Conservation (phyloP, 2,113 vertebrate genomes). For the Dromas ardeola region DNA sequence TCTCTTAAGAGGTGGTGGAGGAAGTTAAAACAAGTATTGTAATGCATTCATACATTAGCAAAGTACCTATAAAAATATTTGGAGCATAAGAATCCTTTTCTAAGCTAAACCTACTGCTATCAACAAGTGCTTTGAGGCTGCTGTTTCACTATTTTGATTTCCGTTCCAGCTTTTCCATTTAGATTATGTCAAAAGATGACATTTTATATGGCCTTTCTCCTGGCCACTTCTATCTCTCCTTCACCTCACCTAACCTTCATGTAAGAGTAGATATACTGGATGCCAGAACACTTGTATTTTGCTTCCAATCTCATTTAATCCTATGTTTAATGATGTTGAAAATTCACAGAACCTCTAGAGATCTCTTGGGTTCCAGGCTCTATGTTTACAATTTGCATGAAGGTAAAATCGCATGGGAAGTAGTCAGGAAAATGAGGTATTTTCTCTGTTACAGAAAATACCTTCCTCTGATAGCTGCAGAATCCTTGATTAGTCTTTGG, state of each 20-base stretch:
- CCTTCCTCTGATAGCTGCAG: background rate
- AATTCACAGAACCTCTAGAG: constrained; percentile 8
- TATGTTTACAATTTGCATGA: background rate
- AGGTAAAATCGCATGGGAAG: background rate
- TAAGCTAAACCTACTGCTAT: background rate
- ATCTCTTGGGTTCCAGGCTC: background rate
- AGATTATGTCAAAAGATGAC: background rate
- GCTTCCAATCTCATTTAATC: background rate
- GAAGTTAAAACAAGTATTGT: background rate
- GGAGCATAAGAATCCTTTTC: background rate
- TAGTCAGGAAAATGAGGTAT: background rate
- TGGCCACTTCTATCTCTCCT: background rate
- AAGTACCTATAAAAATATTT: background rate
- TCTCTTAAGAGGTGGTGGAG: background rate
- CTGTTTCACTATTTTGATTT: background rate
- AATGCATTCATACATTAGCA: background rate
- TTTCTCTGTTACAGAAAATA: background rate
- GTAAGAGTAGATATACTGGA: background rate
- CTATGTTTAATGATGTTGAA: background rate
- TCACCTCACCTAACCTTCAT: background rate
- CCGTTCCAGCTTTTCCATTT: background rate
- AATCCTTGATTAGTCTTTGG: background rate
- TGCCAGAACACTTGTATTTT: background rate
- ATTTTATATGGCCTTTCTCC: background rate
- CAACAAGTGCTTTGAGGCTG: background rate